Base-by-base conservation (phyloP, 2,113 vertebrate genomes). In the Malaclemys terrapin region DNA sequence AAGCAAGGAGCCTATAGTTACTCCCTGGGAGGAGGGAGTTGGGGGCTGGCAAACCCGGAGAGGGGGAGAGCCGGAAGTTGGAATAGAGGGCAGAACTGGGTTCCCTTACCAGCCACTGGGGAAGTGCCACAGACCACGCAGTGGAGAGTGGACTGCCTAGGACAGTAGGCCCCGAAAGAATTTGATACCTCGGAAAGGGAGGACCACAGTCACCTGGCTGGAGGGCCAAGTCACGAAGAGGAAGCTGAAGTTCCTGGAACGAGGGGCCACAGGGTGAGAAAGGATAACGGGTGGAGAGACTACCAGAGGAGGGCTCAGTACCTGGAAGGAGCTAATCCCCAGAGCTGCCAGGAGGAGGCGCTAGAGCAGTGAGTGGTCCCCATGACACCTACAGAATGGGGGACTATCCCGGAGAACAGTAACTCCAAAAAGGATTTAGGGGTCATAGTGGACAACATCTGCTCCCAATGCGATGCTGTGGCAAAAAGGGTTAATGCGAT, bases 401-500 rank as follows among this genome's bases (percentile, higher is more conserved):
- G 38, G 11, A 22, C 42, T 45, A 25, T 76, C 22, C 72, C 25
- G 38, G 24, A 38, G 22, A 76, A 16, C 10, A 76, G 72, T 17
- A 45, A 76, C 38, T 45, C 35, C 7, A 3, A 22, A 45, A 0
- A 0, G 25, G 6, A 45, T 59, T 80, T 59, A 84, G 1, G 2
- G 45, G 29, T 16, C 13, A 52, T 79, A 82, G 52, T 4, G 38
- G 50, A n/a, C 54, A 59, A 50, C 82, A 62, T 14, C 27, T 57
- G 62, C 62, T 24, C 22, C 14, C 2, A 80, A 20, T 85, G 35
- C 56, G 31, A 31, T 0, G 0, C 29, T 62, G 56, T 65, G 59
- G 47, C 56, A 24, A 72, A 3, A 49, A 86, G 81, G 24, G 84
- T 7, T 69, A 22, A 49, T 0, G 4, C 12, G 0, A 38, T 49